phyloP scores from a whole-genome alignment of 2,888 invertebrate genomes.

The Ptychoptera albimana region DNA sequence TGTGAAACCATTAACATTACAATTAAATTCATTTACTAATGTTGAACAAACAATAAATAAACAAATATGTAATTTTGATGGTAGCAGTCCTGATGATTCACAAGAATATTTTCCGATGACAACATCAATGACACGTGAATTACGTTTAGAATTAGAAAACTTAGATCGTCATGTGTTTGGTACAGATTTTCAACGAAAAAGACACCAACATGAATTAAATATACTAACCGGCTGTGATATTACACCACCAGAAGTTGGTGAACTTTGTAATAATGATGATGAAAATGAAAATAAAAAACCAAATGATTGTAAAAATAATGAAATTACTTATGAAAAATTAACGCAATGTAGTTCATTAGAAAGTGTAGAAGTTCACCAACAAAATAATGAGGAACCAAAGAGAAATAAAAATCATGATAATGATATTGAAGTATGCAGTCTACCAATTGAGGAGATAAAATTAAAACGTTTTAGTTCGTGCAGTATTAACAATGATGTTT shows the following conservation, averaged over 20 bases:
- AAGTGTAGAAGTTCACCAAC: neutral
- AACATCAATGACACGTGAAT: slow-evolving; percentile 70
- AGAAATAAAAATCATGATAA: slow-evolving; percentile 1
- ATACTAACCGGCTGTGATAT: slow-evolving; percentile 9
- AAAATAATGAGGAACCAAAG: neutral
- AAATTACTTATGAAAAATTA: slow-evolving; percentile 26
- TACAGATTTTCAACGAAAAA: slow-evolving; percentile 20
- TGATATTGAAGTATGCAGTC: slow-evolving; percentile 13
- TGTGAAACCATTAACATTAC: slow-evolving; percentile 16
- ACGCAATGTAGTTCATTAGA: slow-evolving; percentile 15
- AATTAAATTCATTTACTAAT: slow-evolving; percentile 15
- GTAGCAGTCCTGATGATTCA: slow-evolving; percentile 62
- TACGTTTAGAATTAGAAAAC: slow-evolving; percentile 67
- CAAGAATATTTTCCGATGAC: slow-evolving; percentile 78
- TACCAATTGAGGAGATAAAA: slow-evolving; percentile 18
- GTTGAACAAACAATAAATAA: slow-evolving; percentile 20
- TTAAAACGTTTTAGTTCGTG: slow-evolving; percentile 20
- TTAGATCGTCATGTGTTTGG: slow-evolving; percentile 74
- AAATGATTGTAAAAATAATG: slow-evolving; percentile 6
- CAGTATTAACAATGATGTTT: slow-evolving; percentile 45
- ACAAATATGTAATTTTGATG: slow-evolving; percentile 27
- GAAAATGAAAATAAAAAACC: slow-evolving; percentile 3
- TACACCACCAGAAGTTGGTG: slow-evolving; percentile 5
- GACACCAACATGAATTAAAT: slow-evolving; percentile 1
- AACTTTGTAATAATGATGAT: slow-evolving; percentile 3